Evolutionary conservation across 2,888 invertebrate genomes (phyloP).

Genomic region (Pachycephus smyrnensis): DNA sequence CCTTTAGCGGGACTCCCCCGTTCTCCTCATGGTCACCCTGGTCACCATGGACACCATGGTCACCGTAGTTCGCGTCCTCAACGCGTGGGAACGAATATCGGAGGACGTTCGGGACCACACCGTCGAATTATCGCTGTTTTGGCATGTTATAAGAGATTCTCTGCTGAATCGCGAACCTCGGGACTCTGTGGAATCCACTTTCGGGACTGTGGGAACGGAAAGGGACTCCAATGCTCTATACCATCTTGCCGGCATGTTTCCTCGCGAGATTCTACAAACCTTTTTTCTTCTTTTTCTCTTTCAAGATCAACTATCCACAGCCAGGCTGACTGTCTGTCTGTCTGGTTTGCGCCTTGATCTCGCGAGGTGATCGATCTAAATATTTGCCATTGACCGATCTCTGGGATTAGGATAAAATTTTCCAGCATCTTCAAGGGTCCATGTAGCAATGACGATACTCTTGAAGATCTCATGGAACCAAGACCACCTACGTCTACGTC

Average conservation of each 20-base stretch:
- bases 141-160: constrained; percentile 61
- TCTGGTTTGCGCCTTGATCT: too few species aligned
- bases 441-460: too few species aligned
- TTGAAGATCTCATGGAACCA: neutral
- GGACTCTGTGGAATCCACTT: constrained; percentile 59
- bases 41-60: constrained; percentile 17
- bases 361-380: too few species aligned
- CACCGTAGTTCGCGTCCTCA: constrained; percentile 30
- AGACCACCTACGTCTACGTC: too few species aligned
- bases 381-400: too few species aligned
- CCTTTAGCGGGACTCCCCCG: constrained; percentile 27
- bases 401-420: too few species aligned
- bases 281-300: neutral
- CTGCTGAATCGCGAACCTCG: constrained; percentile 19
- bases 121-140: constrained; percentile 67
- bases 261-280: neutral
- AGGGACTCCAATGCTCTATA: constrained; percentile 26
- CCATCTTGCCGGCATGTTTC: constrained; percentile 6
- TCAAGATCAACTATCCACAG: neutral
- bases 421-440: too few species aligned
- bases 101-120: constrained; percentile 63
- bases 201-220: constrained; percentile 62
- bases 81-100: constrained; percentile 63
- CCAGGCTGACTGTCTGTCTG: neutral
- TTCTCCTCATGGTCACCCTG: constrained; percentile 6